These are phyloP conservation scores for Cybosia mesomella DNA, from an alignment of 2,888 invertebrate species.

Conservation along the genomic window DNA sequence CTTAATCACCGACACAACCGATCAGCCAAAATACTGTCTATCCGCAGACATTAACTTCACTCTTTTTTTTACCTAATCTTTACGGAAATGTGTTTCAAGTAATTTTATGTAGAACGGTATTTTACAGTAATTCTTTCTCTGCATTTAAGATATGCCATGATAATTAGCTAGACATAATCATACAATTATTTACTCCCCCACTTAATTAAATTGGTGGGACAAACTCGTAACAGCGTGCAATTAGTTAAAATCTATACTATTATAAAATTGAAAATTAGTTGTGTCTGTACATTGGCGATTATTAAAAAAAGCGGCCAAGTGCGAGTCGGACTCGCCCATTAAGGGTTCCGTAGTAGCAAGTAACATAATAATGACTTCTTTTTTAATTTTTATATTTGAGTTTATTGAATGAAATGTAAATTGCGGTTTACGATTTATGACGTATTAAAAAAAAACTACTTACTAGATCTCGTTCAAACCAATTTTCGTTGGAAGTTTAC, in stretches of 20 bases:
- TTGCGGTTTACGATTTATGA: too few relatives aligned
- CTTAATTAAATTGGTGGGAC: not conserved
- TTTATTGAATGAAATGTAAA: too few relatives aligned
- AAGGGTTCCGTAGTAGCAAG: too few relatives aligned
- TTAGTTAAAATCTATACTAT: not conserved
- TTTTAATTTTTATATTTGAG: too few relatives aligned
- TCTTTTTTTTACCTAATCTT: conserved; percentile 36
- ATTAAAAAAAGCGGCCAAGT: too few relatives aligned
- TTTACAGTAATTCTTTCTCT: not conserved
- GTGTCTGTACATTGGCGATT: too few relatives aligned
- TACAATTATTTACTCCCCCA: conserved; percentile 5
- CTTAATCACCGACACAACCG: conserved; percentile 59
- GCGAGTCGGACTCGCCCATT: too few relatives aligned
- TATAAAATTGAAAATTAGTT: too few relatives aligned
- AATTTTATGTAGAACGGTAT: conserved; percentile 30
- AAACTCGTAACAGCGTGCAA: not conserved
- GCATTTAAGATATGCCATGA: not conserved
- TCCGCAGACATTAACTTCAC: conserved; percentile 39
- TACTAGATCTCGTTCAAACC: too few relatives aligned
- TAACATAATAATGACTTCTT: too few relatives aligned
- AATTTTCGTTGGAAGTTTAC: too few relatives aligned
- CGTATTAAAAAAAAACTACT: too few relatives aligned
- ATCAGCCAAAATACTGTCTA: conserved; percentile 62
- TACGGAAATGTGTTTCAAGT: conserved; percentile 31
- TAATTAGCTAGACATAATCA: not conserved